Percentiles rank a stretch among this genome's conserved stretches.
phyloP scores from a whole-genome alignment of 2,888 invertebrate genomes.

The Trilocha varians region DNA sequence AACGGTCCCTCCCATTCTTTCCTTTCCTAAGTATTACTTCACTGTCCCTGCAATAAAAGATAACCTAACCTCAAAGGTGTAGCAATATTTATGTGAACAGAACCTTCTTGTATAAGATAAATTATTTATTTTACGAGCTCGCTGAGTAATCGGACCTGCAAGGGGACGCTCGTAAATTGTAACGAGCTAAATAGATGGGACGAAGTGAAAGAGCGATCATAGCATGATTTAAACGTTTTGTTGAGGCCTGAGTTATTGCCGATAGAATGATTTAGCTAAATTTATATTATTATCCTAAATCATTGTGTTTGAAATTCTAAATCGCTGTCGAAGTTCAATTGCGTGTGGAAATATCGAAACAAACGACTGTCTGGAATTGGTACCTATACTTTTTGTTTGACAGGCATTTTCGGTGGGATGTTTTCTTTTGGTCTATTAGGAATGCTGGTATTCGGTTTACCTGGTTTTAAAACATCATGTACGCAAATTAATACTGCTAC shows the following conservation, averaged over 20 bases:
- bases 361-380: too few species aligned
- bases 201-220: conserved; percentile 28
- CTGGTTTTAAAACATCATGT: too few species aligned
- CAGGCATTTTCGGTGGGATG: too few species aligned
- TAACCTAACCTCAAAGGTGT: conserved; percentile 35
- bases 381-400: too few species aligned
- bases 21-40: conserved; percentile 7
- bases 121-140: conserved; percentile 60
- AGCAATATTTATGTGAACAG: conserved; percentile 38
- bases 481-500: too few species aligned
- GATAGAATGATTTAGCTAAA: background rate
- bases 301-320: too few species aligned
- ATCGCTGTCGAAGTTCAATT: too few species aligned
- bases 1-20: conserved; percentile 5
- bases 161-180: conserved; percentile 43
- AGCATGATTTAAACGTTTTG: conserved; percentile 11
- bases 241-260: background rate
- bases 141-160: conserved; percentile 50
- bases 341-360: too few species aligned
- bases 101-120: conserved; percentile 33
- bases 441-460: too few species aligned
- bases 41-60: conserved; percentile 35
- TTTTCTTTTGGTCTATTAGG: too few species aligned
- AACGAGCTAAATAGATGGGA: conserved; percentile 37
- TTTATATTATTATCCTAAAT: too few species aligned